These are phyloP conservation scores for Hydropsyche tenuis DNA, from an alignment of 1,140 invertebrate species.

Conservation along the genomic window DNA sequence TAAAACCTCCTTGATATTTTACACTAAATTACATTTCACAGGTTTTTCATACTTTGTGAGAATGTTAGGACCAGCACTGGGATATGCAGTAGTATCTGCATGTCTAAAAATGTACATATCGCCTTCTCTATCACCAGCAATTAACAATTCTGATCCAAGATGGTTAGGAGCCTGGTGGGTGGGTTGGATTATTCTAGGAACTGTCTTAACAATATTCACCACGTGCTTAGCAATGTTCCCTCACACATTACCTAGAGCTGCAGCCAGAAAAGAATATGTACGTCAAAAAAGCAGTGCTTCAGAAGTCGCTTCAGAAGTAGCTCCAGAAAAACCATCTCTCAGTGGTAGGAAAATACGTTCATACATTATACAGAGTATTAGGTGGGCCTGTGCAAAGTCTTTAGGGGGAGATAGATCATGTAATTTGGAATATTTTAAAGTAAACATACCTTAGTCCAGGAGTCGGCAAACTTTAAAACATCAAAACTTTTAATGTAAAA, in stretches of 20 bases:
- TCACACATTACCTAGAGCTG: conserved; percentile 67
- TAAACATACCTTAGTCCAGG: too few species aligned
- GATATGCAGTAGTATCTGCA: conserved; percentile 72
- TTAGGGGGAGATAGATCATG: too few species aligned
- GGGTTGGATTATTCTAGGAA: conserved; percentile 76
- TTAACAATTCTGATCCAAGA: conserved; percentile 71
- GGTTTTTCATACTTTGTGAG: conserved; percentile 72
- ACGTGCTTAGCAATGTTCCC: conserved; percentile 70
- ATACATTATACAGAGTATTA: too few species aligned
- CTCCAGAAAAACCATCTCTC: conserved; percentile 54
- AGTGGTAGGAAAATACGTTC: conserved; percentile 55
- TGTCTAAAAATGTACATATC: conserved; percentile 73
- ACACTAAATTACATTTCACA: conserved; percentile 50
- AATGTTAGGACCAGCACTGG: conserved; percentile 74
- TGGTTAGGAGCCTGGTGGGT: conserved; percentile 85
- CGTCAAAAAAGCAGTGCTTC: conserved; percentile 52
- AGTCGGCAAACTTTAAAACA: too few species aligned
- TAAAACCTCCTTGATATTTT: neutral
- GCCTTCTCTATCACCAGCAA: conserved; percentile 71
- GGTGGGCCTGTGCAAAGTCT: too few species aligned
- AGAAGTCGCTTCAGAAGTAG: conserved; percentile 51
- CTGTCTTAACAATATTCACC: conserved; percentile 66
- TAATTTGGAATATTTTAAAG: too few species aligned
- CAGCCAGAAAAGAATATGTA: conserved; percentile 62
- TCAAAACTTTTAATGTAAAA: too few species aligned